phyloP scores from a whole-genome alignment of 2,888 invertebrate species.

The Nephrotoma flavescens region DNA sequence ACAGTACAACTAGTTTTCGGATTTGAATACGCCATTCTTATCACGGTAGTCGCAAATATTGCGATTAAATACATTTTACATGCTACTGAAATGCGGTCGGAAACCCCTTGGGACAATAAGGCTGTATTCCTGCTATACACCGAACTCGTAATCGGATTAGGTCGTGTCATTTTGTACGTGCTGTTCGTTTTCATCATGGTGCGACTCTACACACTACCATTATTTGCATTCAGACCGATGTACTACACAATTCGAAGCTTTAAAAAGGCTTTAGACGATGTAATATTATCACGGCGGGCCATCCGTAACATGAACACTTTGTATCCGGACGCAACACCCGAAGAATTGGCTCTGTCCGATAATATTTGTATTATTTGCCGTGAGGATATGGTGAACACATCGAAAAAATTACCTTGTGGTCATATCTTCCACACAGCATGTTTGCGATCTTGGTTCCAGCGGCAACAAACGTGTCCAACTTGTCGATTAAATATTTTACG shows the following conservation, averaged over 20 bases:
- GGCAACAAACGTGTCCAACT: conserved; percentile 99
- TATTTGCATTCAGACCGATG: conserved; percentile 98
- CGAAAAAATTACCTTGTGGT: conserved; percentile 96
- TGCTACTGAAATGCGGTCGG: conserved; percentile 61
- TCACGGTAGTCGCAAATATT: conserved; percentile 86
- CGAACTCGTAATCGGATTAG: conserved; percentile 82
- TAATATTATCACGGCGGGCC: conserved; percentile 88
- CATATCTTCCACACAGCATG: conserved; percentile 99
- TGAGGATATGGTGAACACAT: conserved; percentile 53
- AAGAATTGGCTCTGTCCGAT: conserved; percentile 82
- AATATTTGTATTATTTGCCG: conserved; percentile 98
- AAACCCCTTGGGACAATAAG: conserved; percentile 98
- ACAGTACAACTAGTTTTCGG: conserved; percentile 98
- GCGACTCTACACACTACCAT: conserved; percentile 87
- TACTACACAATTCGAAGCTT: conserved; percentile 97
- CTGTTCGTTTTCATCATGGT: conserved; percentile 94
- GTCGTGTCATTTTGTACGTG: conserved; percentile 75
- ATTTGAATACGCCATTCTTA: conserved; percentile 95
- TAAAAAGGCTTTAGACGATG: conserved; percentile 94
- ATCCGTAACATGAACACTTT: conserved; percentile 97
- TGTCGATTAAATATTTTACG: conserved; percentile 78
- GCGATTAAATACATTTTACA: conserved; percentile 82
- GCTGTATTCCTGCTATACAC: conserved; percentile 94
- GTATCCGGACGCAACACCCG: conserved; percentile 90
- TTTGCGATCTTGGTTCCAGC: conserved; percentile 96